Conservation (phyloP, 2,797 vertebrate genomes). For the Myotis findleyi region DNA sequence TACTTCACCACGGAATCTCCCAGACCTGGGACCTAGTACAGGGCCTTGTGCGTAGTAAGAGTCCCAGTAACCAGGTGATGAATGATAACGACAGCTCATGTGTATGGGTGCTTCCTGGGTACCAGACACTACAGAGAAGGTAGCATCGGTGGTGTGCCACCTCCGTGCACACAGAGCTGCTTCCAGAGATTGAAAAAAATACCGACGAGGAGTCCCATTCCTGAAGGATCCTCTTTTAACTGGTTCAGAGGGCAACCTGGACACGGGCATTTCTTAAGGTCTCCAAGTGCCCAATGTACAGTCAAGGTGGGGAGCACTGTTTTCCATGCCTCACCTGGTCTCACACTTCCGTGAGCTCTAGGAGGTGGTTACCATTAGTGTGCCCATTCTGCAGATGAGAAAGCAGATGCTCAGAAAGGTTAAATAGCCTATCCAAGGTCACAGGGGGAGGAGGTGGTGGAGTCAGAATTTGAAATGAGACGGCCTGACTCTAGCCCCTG, state of each 20-base stretch:
- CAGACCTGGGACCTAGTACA: not conserved
- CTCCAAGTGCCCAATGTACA: not conserved
- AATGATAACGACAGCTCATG: too few species aligned
- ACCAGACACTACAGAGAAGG: not conserved
- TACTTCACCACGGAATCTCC: not conserved
- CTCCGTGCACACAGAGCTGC: fast-evolving
- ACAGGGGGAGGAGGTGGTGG: not conserved
- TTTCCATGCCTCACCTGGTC: not conserved
- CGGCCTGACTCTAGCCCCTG: not conserved
- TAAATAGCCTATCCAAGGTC: not conserved
- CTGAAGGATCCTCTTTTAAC: not conserved
- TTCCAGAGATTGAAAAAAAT: not conserved
- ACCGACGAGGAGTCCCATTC: fast-evolving
- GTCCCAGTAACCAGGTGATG: not conserved
- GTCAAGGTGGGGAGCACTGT: too few species aligned
- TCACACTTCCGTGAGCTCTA: not conserved
- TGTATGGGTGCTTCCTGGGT: not conserved
- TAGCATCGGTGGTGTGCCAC: fast-evolving
- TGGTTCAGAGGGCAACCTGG: not conserved
- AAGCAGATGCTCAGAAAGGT: not conserved
- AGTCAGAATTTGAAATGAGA: not conserved
- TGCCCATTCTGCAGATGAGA: not conserved
- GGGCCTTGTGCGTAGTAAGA: not conserved
- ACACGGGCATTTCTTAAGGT: not conserved
- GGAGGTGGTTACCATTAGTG: not conserved